Evolutionary conservation across 2,888 invertebrate species (phyloP), one percentile per base, ranked within the genome.

Genomic region (Syrphus vitripennis): DNA sequence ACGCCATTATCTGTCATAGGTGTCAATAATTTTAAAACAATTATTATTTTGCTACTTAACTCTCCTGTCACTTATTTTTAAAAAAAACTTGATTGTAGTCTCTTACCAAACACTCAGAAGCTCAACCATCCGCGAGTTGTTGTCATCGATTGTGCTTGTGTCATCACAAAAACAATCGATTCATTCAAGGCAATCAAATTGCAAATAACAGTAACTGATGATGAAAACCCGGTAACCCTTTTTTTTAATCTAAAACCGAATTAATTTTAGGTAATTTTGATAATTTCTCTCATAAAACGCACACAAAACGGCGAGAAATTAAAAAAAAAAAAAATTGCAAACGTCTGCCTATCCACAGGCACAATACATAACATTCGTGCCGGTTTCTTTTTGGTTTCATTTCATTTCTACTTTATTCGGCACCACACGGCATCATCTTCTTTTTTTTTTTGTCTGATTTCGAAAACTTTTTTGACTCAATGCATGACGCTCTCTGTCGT

Each of bases 371-470:
- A 81, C 42, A 21, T 67, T 59, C 61, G 59, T 55, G 79, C 74
- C 69, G 83, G 79, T 67, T 55, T 74, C 31, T 79, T 83, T 40
- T 57, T 37, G 31, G 48, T 57, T 72, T 65, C 26, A 40, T 80
- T 42, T 65, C 19, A n/a, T 71, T 31, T 63, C n/a, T 57, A 21
- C 26, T 61, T 34, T 65, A 48, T 42, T 57, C 67, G 48, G 16
- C 45, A 45, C 31, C 31, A 45, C 61, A 61, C 26, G 40, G 65
- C 42, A 50, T 72, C 80, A 42, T 59, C 59, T 24, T 61, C 34
- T 57, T 45, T 16, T 29, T 21, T 34, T 34, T 34, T 34, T 31
- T 31, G 31, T 48, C 3, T 45, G 19, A 67, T 83, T 77, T 82
- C 65, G 57, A 63, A 69, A 81, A 77, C 45, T 65, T 42, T 42